phyloP scores from a whole-genome alignment of 2,888 invertebrate genomes.

The Standfussiana lucernea region DNA sequence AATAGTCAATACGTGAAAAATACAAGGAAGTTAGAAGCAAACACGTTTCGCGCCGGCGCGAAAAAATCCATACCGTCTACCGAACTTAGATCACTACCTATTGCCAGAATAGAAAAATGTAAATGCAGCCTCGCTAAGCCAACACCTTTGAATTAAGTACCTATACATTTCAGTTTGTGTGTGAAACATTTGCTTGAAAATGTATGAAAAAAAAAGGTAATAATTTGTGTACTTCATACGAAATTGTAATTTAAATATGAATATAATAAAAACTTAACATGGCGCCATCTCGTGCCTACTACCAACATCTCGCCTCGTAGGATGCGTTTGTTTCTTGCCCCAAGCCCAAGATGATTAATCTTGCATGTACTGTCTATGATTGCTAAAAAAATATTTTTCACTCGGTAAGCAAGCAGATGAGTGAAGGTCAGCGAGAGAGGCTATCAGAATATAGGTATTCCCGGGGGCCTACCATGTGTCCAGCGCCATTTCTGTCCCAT shows the following conservation, averaged over 20 bases:
- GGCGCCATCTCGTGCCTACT: constrained; percentile 39
- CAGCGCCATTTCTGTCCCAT: too few species aligned
- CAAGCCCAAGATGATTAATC: too few species aligned
- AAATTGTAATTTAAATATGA: not conserved
- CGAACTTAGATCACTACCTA: constrained; percentile 28
- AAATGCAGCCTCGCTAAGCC: not conserved
- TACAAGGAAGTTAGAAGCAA: constrained; percentile 68
- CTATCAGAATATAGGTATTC: too few species aligned
- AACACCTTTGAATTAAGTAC: not conserved
- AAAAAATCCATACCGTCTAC: constrained; percentile 88
- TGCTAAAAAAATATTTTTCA: too few species aligned
- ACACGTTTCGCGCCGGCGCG: constrained; percentile 89
- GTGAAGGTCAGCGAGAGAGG: too few species aligned
- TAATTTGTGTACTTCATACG: not conserved
- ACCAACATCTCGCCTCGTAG: not conserved
- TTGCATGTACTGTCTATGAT: too few species aligned
- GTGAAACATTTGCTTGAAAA: not conserved
- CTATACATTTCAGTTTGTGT: not conserved
- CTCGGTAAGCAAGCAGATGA: too few species aligned
- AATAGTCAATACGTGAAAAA: constrained; percentile 41
- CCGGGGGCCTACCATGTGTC: too few species aligned
- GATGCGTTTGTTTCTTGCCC: not conserved
- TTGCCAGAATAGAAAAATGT: constrained; percentile 56
- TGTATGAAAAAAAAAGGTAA: not conserved
- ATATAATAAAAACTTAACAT: not conserved